phyloP scores from a whole-genome alignment of 2,888 invertebrate genomes.

The Adineta ricciae region DNA sequence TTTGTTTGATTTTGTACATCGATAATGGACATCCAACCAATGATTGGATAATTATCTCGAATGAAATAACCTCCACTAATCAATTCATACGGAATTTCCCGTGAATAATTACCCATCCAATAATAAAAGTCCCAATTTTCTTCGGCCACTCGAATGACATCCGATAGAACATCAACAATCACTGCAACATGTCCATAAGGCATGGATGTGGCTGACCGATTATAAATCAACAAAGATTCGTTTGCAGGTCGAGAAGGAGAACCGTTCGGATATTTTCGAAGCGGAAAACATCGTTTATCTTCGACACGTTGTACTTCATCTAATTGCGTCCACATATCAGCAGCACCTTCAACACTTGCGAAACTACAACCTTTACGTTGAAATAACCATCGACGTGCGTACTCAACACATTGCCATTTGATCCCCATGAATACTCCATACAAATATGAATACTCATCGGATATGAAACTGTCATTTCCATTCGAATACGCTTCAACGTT shows the following conservation, averaged over 20 bases:
- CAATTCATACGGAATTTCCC: not conserved
- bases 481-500: not conserved
- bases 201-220: not conserved
- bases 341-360: not conserved
- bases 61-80: not conserved
- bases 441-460: not conserved
- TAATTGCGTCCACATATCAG: not conserved
- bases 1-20: not conserved
- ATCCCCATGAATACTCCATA: not conserved
- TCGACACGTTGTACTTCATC: not conserved
- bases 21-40: not conserved
- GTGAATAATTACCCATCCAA: not conserved
- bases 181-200: not conserved
- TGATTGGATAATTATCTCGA: not conserved
- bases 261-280: not conserved
- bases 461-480: not conserved
- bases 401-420: not conserved
- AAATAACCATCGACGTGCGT: not conserved
- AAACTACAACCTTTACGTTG: constrained; percentile 1
- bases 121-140: not conserved
- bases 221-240: not conserved
- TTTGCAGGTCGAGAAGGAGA: not conserved
- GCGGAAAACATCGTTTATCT: not conserved
- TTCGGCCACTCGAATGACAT: not conserved
- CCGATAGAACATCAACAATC: not conserved